Evolutionary conservation across 2,113 vertebrate genomes (phyloP).

Genomic region (Brienomyrus brachyistius): DNA sequence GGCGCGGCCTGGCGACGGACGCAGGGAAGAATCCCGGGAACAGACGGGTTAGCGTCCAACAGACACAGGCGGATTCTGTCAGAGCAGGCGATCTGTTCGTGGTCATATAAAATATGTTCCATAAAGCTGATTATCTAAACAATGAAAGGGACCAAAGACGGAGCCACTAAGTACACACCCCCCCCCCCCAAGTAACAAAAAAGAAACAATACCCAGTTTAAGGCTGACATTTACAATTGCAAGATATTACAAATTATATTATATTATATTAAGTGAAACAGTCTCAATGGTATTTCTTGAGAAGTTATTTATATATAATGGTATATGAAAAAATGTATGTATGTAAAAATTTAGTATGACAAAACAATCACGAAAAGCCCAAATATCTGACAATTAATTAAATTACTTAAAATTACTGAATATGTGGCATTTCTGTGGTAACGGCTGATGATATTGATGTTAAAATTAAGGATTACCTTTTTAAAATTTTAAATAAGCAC

Average conservation of each 20-base stretch:
- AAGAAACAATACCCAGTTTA: neutral
- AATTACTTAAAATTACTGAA: neutral
- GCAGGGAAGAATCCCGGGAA: neutral
- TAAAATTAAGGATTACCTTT: neutral
- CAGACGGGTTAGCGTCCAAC: neutral
- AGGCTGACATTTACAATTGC: neutral
- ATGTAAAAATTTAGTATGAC: neutral
- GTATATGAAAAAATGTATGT: neutral
- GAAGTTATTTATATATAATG: neutral
- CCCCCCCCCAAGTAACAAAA: neutral
- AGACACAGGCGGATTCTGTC: neutral
- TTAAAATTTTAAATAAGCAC: neutral
- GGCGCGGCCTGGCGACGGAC: neutral
- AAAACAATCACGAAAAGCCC: neutral
- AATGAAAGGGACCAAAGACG: neutral
- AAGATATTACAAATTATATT: neutral
- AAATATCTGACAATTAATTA: neutral
- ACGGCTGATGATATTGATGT: neutral
- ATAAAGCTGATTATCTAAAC: neutral
- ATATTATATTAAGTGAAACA: neutral
- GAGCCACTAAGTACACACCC: neutral
- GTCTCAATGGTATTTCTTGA: neutral
- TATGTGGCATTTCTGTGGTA: neutral
- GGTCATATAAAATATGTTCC: neutral
- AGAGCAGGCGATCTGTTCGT: neutral